These are phyloP conservation scores for human DNA, from an alignment of 2,113 vertebrate species.

Conservation along the genomic window DNA sequence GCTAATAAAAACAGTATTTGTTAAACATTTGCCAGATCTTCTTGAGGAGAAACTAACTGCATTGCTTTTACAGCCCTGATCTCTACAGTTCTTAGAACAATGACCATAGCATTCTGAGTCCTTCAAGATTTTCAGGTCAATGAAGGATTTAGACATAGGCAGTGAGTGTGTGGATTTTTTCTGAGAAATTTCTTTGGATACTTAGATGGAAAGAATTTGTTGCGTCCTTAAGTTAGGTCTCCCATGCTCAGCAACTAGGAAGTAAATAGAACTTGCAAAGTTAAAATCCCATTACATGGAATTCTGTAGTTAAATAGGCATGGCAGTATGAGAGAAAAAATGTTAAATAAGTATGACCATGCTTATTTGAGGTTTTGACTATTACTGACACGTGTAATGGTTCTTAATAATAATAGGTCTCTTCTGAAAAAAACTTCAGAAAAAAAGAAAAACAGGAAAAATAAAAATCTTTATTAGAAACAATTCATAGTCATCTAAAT, in stretches of 20 bases:
- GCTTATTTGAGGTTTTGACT: neutral
- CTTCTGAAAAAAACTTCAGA: neutral
- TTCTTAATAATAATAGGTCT: neutral
- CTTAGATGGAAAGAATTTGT: neutral
- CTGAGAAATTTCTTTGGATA: neutral
- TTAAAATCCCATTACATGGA: neutral
- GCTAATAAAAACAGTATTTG: slow-evolving; percentile 12
- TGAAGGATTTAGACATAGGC: neutral
- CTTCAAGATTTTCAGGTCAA: neutral
- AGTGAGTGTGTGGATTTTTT: neutral
- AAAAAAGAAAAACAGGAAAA: neutral
- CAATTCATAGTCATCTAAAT: neutral
- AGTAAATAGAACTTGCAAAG: neutral
- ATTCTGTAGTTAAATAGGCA: neutral
- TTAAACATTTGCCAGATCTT: neutral
- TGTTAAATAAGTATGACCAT: neutral
- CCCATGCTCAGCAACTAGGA: neutral
- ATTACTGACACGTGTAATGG: neutral
- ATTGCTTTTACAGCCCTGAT: neutral
- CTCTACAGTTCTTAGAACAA: neutral
- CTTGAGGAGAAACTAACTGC: neutral
- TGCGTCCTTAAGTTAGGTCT: neutral
- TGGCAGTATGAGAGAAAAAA: neutral
- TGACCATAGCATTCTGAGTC: neutral
- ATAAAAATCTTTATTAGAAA: neutral